A percentile compares a stretch with the other conserved stretches of the same genome.
Conservation (phyloP, 2,797 vertebrate genomes). For the Staurois parvus region DNA sequence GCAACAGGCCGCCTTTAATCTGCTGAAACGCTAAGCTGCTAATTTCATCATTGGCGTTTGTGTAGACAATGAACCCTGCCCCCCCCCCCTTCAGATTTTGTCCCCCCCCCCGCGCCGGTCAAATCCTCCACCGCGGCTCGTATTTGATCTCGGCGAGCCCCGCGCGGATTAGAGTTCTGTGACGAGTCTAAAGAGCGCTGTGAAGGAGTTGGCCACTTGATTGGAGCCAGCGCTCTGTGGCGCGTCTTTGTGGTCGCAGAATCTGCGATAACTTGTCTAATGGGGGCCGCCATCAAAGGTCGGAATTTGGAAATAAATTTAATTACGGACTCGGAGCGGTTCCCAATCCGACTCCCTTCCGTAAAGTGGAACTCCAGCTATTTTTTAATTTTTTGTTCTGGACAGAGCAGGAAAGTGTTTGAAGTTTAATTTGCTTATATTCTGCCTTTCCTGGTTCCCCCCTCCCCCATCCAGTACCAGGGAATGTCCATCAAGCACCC, state of each 20-base stretch:
- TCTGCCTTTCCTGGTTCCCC: no score
- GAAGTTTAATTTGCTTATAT: no score
- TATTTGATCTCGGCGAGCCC: slow-evolving; percentile 34
- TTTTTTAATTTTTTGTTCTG: no score
- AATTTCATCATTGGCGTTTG: slow-evolving; percentile 35
- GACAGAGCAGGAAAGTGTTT: no score
- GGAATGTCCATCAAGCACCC: no score
- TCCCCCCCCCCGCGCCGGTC: neutral
- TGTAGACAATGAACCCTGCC: neutral
- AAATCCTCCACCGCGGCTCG: neutral
- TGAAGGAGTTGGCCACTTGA: neutral
- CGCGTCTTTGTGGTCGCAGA: neutral
- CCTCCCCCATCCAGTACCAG: no score
- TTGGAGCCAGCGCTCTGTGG: neutral
- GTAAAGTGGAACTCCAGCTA: no score
- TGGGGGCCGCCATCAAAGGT: neutral
- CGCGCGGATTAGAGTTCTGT: slow-evolving; percentile 24
- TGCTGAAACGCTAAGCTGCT: slow-evolving; percentile 66
- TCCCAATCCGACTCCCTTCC: no score
- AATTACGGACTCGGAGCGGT: neutral
- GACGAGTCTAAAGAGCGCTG: slow-evolving; percentile 3
- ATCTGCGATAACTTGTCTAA: neutral
- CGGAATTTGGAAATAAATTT: neutral
- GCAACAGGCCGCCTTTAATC: slow-evolving; percentile 69
- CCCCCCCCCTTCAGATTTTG: neutral